Percentiles rank a stretch among this genome's conserved stretches.
These are phyloP conservation scores for Lasius platythorax DNA, from an alignment of 2,888 invertebrate species.

Conservation along the genomic window DNA sequence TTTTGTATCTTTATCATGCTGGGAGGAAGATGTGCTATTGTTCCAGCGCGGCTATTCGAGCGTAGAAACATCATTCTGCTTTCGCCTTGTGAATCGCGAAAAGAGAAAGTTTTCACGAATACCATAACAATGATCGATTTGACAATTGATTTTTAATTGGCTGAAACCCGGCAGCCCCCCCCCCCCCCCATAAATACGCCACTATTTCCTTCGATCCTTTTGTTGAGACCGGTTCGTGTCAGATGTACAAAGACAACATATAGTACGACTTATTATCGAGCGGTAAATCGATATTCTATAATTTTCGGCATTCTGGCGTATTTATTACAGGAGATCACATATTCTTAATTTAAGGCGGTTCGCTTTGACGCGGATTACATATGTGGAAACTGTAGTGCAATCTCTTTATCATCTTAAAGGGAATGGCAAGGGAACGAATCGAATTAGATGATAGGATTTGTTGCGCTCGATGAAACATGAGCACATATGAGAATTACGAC, in stretches of 20 bases:
- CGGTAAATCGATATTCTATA: conserved; percentile 29
- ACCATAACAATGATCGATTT: background rate
- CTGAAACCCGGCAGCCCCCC: too few species aligned
- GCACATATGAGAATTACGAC: background rate
- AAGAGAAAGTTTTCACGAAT: conserved; percentile 15
- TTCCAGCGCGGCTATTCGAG: background rate
- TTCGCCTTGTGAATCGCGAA: background rate
- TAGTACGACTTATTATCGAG: background rate
- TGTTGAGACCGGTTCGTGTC: background rate
- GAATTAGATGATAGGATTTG: background rate
- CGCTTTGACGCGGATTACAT: background rate
- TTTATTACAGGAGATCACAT: conserved; percentile 38
- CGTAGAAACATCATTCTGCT: background rate
- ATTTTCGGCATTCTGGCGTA: conserved; percentile 51
- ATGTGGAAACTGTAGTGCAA: conserved; percentile 1
- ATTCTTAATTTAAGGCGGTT: conserved; percentile 31
- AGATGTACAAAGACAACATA: conserved; percentile 16
- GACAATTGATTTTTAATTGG: conserved; percentile 29
- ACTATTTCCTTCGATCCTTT: background rate
- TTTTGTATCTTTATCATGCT: background rate
- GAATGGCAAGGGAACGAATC: background rate
- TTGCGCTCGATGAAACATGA: background rate
- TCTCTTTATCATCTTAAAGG: background rate
- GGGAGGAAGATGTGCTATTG: background rate
- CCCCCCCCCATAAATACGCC: too few species aligned